Base-by-base conservation (phyloP, 2,888 invertebrate genomes). In the Hartigia nigra region DNA sequence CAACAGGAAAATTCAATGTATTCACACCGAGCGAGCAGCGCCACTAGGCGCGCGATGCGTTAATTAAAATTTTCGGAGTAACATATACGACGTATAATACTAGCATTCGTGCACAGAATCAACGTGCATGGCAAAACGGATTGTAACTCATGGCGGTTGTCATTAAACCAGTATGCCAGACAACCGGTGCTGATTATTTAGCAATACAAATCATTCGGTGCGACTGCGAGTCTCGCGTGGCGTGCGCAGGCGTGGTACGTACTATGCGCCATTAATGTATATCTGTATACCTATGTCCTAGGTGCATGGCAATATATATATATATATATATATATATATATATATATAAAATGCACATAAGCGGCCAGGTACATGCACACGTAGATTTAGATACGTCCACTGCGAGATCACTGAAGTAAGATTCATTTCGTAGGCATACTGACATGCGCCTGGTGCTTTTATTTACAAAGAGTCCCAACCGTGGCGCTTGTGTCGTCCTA, bases 171-270 rank as follows among this genome's bases (percentile, higher is more conserved):
- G 88, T 88, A 87, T 87, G 84, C 87, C 86, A 84, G 87, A 88
- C 89, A 87, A 87, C 88, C 84, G 86, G 86, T 84, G 87, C 87
- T 89, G 89, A 89, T 90, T 90, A 90, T 90, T 90, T 90, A 89
- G 88, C 88, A 90, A 90, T 89, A 89, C 89, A 90, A 90, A 90
- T 90, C 89, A 89, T 87, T 87, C 85, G 82, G 83, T 80, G 84
- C 85, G 82, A 82, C 32, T 72, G 83, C 85, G 83, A 81, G 87
- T 87, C 85, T 88, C 86, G 88, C 88, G 87, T 89, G 88, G 88
- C 88, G 87, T 89, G 88, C 88, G 89, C 88, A 88, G 89, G 89
- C 89, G 89, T 89, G 89, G 89, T 89, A 83, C 82, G 76, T 77
- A 69, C 72, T 23, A 23, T 55, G 23, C 55, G 55, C 55, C 55